Evolutionary conservation across 2,888 invertebrate species (phyloP).

Genomic region (Metallyticus violacea): DNA sequence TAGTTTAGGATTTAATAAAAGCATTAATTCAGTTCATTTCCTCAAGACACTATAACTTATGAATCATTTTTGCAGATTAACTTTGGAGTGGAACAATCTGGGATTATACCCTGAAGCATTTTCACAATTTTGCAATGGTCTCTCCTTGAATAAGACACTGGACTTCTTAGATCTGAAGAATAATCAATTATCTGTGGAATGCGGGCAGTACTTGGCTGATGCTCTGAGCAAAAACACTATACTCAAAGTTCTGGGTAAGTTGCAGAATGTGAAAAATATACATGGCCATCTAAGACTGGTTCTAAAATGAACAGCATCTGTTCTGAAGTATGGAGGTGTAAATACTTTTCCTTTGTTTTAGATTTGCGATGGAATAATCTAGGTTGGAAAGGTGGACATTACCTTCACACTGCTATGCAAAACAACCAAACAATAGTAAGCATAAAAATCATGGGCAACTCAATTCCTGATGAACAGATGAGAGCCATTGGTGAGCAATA

Average conservation of each 20-base stretch:
- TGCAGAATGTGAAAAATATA: not conserved
- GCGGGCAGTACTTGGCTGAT: constrained; percentile 40
- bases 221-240: constrained; percentile 42
- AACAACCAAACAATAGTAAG: constrained; percentile 40
- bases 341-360: constrained; percentile 2
- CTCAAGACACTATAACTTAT: too few relatives aligned
- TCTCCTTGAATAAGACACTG: constrained; percentile 42
- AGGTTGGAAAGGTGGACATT: constrained; percentile 44
- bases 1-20: too few relatives aligned
- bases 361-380: constrained; percentile 47
- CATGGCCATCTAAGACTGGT: not conserved
- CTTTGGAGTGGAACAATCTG: constrained; percentile 46
- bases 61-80: constrained; percentile 30
- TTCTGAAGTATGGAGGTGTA: not conserved
- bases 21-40: too few relatives aligned
- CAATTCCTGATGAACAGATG: constrained; percentile 44
- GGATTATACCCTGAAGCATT: constrained; percentile 43
- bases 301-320: not conserved
- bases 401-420: constrained; percentile 41
- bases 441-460: constrained; percentile 45
- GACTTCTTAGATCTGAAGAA: constrained; percentile 45
- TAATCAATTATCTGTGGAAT: constrained; percentile 44
- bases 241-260: constrained; percentile 38
- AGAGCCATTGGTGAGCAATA: constrained; percentile 37
- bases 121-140: constrained; percentile 43